Evolutionary conservation across 2,888 invertebrate genomes (phyloP), one percentile per base, ranked within the genome.

Genomic region (Meliscaeva auricollis): DNA sequence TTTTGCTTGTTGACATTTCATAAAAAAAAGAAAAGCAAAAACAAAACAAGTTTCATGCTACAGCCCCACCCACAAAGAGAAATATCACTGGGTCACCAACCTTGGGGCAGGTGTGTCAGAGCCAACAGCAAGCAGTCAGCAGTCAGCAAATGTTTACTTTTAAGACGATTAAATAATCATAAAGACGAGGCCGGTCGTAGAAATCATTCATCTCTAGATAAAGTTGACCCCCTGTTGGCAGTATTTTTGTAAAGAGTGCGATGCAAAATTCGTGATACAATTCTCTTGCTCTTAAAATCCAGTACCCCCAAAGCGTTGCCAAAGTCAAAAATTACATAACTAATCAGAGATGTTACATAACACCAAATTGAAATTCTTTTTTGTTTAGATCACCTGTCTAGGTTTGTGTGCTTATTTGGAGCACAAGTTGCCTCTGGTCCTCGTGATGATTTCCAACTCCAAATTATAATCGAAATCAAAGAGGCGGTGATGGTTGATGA

Each of bases 1-100:
- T 41, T 58, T 26, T n/a, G 22, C 68, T 32, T 32, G 82, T 73
- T 72, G 72, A 77, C 82, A 76, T 82, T 77, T 77, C 30, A 56
- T 15, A 32, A n/a, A 56, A 75, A 69, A 6, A 38, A 38, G 13
- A 9, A 38, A 38, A 38, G 26, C 26, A 26, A 26, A 26, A 26
- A 48, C 4, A 41, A 44, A 15, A 52, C 70, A 44, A 26, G 70
- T 44, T 64, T 9, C 35, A 52, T 56, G 30, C 68, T 26, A 26
- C 26, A 73, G 60, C 82, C 62, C 64, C 83, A 62, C 83, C 78
- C 69, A 70, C 50, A 32, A 50, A 22, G 35, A 38, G 13, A 64
- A 74, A 54, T 32, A 79, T 15, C 78, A 52, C 64, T 64, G 32
- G 64, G 64, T 30, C 46, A 78, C 44, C 79, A 52, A 75, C 83